These are phyloP conservation scores for Carcina quercana DNA, from an alignment of 2,888 invertebrate genomes.

Conservation along the genomic window DNA sequence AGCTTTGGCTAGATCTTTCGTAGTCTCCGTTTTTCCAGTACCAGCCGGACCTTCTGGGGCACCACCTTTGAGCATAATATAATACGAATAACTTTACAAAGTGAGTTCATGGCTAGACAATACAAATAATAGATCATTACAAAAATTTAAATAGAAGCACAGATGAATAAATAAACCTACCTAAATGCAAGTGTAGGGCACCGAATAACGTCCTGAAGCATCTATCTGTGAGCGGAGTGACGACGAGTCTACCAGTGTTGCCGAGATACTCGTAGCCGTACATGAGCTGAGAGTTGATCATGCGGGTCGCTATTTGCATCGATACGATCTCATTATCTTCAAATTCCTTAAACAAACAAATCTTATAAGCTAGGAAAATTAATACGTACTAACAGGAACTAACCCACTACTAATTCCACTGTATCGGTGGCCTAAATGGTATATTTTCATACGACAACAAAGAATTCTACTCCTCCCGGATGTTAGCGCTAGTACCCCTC, in stretches of 20 bases:
- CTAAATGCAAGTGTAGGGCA: conserved; percentile 90
- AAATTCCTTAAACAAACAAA: no score
- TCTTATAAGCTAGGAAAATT: no score
- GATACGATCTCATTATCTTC: no score
- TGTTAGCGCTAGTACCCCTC: no score
- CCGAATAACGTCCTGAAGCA: conserved; percentile 95
- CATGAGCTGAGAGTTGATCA: conserved; percentile 91
- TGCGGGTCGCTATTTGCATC: conserved; percentile 81
- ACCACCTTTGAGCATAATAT: no score
- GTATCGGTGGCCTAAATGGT: no score
- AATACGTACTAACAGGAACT: no score
- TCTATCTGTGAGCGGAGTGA: conserved; percentile 95
- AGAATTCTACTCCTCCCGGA: no score
- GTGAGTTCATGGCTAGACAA: neutral
- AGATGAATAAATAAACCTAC: conserved; percentile 32
- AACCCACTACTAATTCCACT: no score
- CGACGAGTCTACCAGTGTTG: conserved; percentile 89
- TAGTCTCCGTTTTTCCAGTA: conserved; percentile 93
- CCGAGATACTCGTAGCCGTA: conserved; percentile 98
- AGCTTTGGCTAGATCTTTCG: conserved; percentile 96
- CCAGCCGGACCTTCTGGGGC: conserved; percentile 90
- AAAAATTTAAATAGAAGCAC: neutral
- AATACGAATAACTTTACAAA: no score
- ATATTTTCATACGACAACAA: no score
- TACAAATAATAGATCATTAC: neutral